A percentile compares a stretch with the other conserved stretches of the same genome.
phyloP scores from a whole-genome alignment of 2,797 vertebrate genomes.

The Sebastes taczanowskii region DNA sequence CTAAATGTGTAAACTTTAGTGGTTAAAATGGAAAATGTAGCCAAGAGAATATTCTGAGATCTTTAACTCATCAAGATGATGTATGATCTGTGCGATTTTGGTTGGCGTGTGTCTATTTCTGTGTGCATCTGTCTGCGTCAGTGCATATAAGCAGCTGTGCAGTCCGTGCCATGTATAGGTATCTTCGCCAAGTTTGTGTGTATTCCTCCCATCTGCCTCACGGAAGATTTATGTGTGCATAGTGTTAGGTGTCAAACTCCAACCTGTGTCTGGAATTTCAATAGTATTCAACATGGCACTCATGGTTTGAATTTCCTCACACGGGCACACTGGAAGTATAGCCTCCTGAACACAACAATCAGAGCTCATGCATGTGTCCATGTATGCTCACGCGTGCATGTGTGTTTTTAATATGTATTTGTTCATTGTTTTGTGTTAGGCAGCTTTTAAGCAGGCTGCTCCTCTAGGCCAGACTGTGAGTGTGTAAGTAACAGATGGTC shows the following conservation, averaged over 20 bases:
- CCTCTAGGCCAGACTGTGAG: neutral
- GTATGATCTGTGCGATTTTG: neutral
- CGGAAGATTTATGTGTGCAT: constrained; percentile 51
- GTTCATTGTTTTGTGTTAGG: neutral
- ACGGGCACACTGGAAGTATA: neutral
- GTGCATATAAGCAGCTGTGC: neutral
- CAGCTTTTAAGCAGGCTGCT: neutral
- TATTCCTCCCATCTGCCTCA: constrained; percentile 33
- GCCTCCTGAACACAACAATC: neutral
- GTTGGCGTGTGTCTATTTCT: neutral
- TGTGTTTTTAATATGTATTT: neutral
- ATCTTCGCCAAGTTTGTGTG: constrained; percentile 35
- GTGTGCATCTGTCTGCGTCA: neutral
- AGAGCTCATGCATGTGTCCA: neutral
- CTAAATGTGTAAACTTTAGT: neutral
- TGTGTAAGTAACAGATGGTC: neutral
- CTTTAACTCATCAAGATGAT: neutral
- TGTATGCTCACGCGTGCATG: neutral
- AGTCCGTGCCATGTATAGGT: neutral
- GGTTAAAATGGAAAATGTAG: neutral
- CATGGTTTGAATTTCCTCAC: constrained; percentile 16
- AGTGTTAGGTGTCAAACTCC: constrained; percentile 52
- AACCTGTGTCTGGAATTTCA: constrained; percentile 55
- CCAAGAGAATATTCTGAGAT: neutral
- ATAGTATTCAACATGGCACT: constrained; percentile 3